A percentile compares a stretch with the other conserved stretches of the same genome.
Conservation (phyloP, 2,113 vertebrate species). For the Todiramphus chloris region DNA sequence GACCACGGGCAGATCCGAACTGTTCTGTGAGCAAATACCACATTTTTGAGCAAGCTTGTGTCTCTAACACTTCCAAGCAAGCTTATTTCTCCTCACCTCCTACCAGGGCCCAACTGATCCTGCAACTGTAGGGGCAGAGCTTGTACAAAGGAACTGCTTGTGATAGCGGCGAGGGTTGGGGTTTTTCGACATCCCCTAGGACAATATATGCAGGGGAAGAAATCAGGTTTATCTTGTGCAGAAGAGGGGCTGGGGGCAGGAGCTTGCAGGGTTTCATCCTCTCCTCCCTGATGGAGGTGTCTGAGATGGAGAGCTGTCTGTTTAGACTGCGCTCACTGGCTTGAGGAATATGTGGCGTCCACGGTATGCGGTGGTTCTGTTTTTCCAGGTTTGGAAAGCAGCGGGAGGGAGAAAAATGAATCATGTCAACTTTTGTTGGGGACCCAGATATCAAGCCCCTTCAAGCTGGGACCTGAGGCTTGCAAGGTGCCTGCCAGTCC, state of each 20-base stretch:
- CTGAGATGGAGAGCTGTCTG: constrained; percentile 25
- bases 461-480: not conserved
- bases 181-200: not conserved
- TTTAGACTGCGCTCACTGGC: constrained; percentile 69
- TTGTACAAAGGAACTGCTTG: not conserved
- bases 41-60: not conserved
- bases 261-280: not conserved
- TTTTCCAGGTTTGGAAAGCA: constrained; percentile 41
- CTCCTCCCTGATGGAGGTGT: not conserved
- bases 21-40: not conserved
- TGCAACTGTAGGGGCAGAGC: fast-evolving
- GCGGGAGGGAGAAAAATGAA: not conserved
- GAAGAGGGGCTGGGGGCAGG: not conserved
- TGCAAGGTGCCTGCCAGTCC: not conserved
- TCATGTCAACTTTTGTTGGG: not conserved
- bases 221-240: not conserved
- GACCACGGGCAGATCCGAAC: not conserved
- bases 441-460: not conserved
- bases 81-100: not conserved
- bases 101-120: not conserved
- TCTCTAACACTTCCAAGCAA: not conserved
- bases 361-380: constrained; percentile 8
- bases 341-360: constrained; percentile 67
- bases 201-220: fast-evolving
- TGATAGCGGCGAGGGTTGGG: fast-evolving